phyloP scores from a whole-genome alignment of 2,888 invertebrate species.

The Orthosia gracilis region DNA sequence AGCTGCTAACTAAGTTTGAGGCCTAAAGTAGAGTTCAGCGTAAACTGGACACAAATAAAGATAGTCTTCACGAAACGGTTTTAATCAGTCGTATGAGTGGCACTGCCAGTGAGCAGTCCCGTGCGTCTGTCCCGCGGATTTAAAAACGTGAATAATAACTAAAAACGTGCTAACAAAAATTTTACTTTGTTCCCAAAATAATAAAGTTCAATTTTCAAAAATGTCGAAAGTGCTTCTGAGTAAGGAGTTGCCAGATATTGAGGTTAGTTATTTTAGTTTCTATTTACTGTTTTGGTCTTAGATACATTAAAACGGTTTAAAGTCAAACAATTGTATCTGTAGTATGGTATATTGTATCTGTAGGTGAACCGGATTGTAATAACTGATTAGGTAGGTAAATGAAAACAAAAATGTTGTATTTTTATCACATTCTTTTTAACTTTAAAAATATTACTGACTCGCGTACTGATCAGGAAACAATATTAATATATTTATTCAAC shows the following conservation, averaged over 20 bases:
- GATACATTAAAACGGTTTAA: slow-evolving; percentile 13
- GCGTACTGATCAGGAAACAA: neutral
- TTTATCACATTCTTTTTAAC: neutral
- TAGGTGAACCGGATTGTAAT: neutral
- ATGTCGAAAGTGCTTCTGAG: slow-evolving; percentile 92
- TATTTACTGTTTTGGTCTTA: slow-evolving; percentile 37
- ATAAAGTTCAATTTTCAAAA: slow-evolving; percentile 63
- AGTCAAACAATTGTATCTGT: neutral
- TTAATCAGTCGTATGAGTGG: slow-evolving; percentile 82
- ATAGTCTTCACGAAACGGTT: slow-evolving; percentile 50
- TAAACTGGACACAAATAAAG: slow-evolving; percentile 35
- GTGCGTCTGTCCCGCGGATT: slow-evolving; percentile 70
- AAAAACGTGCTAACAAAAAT: slow-evolving; percentile 35
- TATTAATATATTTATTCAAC: neutral
- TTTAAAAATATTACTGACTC: no score
- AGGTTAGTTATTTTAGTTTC: slow-evolving; percentile 90
- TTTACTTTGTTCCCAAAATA: neutral
- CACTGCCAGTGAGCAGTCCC: slow-evolving; percentile 90
- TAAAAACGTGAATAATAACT: slow-evolving; percentile 32
- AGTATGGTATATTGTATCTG: neutral
- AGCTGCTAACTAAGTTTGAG: slow-evolving; percentile 2
- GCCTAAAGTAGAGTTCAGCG: slow-evolving; percentile 37
- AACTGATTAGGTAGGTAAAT: neutral
- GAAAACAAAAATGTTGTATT: neutral
- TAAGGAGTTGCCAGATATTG: slow-evolving; percentile 95